Percentiles rank a stretch among this genome's conserved stretches.
phyloP scores from a whole-genome alignment of 1,140 invertebrate genomes.

The Oedothorax gibbosus region DNA sequence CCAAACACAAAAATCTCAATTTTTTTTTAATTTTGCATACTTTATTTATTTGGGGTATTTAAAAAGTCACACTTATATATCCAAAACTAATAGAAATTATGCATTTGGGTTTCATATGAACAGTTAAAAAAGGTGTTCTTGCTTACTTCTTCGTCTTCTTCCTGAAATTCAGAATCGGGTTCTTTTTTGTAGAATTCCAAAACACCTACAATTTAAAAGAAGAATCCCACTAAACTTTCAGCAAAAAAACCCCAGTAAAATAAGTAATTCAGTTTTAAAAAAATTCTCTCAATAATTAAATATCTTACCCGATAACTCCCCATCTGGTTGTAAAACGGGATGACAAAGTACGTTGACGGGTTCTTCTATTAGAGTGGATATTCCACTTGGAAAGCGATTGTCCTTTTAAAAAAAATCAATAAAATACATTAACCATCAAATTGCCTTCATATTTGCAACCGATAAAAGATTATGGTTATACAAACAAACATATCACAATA shows the following conservation, averaged over 20 bases:
- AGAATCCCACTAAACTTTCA: background rate
- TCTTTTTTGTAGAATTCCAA: slow-evolving; percentile 69
- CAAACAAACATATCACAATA: too few species aligned
- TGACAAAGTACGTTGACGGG: slow-evolving; percentile 71
- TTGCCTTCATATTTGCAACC: too few species aligned
- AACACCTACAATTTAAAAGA: slow-evolving; percentile 70
- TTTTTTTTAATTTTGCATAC: too few species aligned
- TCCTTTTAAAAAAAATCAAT: background rate
- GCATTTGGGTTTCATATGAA: background rate
- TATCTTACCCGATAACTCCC: slow-evolving; percentile 69
- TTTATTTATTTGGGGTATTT: too few species aligned
- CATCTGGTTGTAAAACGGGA: slow-evolving; percentile 73
- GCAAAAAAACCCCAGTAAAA: too few species aligned
- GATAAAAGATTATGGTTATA: too few species aligned
- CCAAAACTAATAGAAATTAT: background rate
- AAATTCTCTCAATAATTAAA: too few species aligned
- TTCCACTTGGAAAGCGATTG: slow-evolving; percentile 64
- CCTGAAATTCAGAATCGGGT: slow-evolving; percentile 71
- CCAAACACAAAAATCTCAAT: too few species aligned
- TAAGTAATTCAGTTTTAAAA: too few species aligned
- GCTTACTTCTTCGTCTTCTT: slow-evolving; percentile 76
- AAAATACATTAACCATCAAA: too few species aligned
- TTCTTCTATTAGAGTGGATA: slow-evolving; percentile 66
- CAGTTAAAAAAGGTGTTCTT: background rate
- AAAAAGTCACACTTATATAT: too few species aligned